Conservation (phyloP, 2,797 vertebrate species). For the Crocodylus rhombifer region DNA sequence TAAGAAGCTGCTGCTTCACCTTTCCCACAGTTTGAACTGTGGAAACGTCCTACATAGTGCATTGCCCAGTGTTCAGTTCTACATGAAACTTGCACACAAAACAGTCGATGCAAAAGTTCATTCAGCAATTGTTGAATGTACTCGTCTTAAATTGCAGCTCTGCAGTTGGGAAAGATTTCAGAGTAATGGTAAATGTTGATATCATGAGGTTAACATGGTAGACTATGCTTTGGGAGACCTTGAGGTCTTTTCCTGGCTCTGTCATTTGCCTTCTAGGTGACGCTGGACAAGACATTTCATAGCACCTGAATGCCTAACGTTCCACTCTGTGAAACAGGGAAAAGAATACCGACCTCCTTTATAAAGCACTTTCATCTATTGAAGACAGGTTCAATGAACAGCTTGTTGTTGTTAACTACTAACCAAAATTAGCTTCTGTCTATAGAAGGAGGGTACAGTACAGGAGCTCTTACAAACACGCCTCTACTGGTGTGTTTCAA, state of each 20-base stretch:
- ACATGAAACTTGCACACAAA: neutral
- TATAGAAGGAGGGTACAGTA: neutral
- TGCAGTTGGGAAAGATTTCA: neutral
- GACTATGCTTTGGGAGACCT: neutral
- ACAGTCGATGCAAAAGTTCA: neutral
- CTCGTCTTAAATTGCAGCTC: neutral
- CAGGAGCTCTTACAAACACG: neutral
- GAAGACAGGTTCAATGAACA: too few species aligned
- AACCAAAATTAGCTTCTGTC: neutral
- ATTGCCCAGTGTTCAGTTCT: neutral
- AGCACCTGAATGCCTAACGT: neutral
- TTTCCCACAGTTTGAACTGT: neutral
- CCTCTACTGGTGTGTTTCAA: neutral
- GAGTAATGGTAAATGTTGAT: neutral
- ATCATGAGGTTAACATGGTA: neutral
- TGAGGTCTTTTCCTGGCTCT: neutral
- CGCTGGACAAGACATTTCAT: neutral
- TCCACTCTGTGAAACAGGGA: neutral
- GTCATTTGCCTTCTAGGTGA: neutral
- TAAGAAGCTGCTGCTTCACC: neutral
- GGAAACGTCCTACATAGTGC: neutral
- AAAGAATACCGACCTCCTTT: neutral
- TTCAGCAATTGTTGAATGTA: neutral
- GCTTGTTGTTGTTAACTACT: neutral
- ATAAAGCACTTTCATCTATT: neutral